Evolutionary conservation across 2,888 invertebrate species (phyloP), one percentile per base, ranked within the genome.

Genomic region (Halictus ligatus): DNA sequence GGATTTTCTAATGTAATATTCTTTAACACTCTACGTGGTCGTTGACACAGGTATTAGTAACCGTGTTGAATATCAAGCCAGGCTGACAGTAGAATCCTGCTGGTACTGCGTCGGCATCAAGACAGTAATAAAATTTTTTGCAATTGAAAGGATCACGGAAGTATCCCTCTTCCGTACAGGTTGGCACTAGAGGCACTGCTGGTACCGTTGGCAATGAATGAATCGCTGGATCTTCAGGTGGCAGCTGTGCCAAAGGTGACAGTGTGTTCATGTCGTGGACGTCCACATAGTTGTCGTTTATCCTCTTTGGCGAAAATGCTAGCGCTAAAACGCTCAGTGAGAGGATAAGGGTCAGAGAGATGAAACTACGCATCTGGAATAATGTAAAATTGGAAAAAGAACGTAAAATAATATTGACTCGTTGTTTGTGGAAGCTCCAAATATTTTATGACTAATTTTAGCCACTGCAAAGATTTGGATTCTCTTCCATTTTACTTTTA

Each of bases 101-200:
- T 10, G 93, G 91, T 13, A 86, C 67, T 0, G 84, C 89, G 0
- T 81, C 21, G 7, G 0, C 13, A 10, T 84, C 18, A 5, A 40
- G 7, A 43, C 92, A 93, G 25, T 77, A 50, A 73, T 93, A 93
- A 80, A 93, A 92, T 83, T 93, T 93, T 8, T 86, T 87, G 60
- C 93, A 92, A 67, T 93, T 93, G 67, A 89, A 92, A 0, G 92
- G 92, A 83, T 93, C 93, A 10, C 91, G 82, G 75, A 89, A 89
- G 79, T 92, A 91, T 54, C 92, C 93, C 73, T 81, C 21, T 10
- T 54, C 58, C 0, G 18, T n/a, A 54, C 93, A 93, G n/a, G 40
- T 80, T 0, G 93, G 93, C 3, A 90, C 4, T 1, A 90, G 50
- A 8, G 92, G 92, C 8, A 84, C 87, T 0, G 75, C 60, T 3